Conservation (phyloP, 1,140 invertebrate genomes). For the Pissodes strobi region DNA sequence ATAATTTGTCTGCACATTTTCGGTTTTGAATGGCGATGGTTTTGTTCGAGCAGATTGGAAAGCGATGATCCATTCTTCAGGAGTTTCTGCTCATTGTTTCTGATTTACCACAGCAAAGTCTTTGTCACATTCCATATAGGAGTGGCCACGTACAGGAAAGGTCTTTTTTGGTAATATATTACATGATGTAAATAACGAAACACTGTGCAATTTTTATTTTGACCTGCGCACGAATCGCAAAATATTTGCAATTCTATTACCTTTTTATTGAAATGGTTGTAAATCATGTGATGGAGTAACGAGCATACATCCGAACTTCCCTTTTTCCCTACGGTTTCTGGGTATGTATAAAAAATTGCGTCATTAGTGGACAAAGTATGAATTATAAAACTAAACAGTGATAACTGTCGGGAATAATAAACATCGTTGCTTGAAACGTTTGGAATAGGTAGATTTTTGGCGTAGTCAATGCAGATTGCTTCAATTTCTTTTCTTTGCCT, state of each 20-base stretch:
- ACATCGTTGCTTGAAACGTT: constrained; percentile 40
- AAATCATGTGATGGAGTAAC: constrained; percentile 40
- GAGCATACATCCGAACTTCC: constrained; percentile 40
- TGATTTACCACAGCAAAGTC: no score
- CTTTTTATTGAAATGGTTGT: constrained; percentile 20
- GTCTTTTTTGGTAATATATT: constrained; percentile 5
- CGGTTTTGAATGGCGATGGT: no score
- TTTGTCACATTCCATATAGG: constrained; percentile 40
- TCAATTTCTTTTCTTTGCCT: constrained; percentile 17
- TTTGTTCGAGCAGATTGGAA: no score
- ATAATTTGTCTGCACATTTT: no score
- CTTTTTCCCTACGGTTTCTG: constrained; percentile 38
- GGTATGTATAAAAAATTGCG: constrained; percentile 37
- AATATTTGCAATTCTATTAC: constrained; percentile 29
- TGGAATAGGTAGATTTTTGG: constrained; percentile 34
- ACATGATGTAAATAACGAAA: constrained; percentile 34
- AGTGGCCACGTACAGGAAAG: constrained; percentile 30
- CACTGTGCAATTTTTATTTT: constrained; percentile 49
- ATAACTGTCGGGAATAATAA: constrained; percentile 39
- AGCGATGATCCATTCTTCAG: no score
- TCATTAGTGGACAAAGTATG: constrained; percentile 27
- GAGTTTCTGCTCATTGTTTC: no score
- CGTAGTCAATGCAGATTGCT: constrained; percentile 36
- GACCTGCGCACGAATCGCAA: constrained; percentile 43
- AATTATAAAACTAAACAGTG: constrained; percentile 38